phyloP scores from a whole-genome alignment of 2,113 vertebrate genomes.

The Tenebrosternarchus preto region DNA sequence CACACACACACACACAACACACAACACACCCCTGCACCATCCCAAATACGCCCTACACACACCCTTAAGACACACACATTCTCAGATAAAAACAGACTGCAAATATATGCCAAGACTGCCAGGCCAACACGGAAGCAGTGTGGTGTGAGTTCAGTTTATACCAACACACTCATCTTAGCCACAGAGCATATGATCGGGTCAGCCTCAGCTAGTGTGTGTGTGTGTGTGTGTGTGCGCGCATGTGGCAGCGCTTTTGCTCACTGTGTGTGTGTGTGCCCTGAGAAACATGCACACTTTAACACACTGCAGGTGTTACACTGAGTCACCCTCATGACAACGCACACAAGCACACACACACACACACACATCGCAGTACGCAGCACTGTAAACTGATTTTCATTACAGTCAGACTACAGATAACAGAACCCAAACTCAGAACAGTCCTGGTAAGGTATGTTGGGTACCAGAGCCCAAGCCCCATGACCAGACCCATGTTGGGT shows the following conservation, averaged over 20 bases:
- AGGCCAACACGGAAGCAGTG: not conserved
- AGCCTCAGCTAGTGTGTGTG: not conserved
- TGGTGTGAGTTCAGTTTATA: conserved; percentile 2
- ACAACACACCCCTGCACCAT: conserved; percentile 58
- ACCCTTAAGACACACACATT: conserved; percentile 68
- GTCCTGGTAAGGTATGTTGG: not conserved
- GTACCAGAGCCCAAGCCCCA: not conserved
- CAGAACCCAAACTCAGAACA: conserved; percentile 31
- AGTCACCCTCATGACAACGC: conserved; percentile 40
- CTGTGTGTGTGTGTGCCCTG: not conserved
- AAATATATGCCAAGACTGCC: conserved; percentile 70
- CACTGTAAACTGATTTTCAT: conserved; percentile 45
- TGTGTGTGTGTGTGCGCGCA: conserved; percentile 21
- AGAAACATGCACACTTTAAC: conserved; percentile 7
- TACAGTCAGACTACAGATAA: conserved; percentile 34
- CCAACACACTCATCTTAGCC: too few species aligned
- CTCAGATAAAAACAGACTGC: conserved; percentile 78
- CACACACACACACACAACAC: conserved; percentile 45
- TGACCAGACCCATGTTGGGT: not conserved
- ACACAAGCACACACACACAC: conserved; percentile 28
- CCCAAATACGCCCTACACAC: not conserved
- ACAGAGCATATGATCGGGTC: too few species aligned
- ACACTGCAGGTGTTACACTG: conserved; percentile 50
- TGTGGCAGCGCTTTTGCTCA: not conserved
- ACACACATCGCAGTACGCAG: too few species aligned